phyloP scores from a whole-genome alignment of 2,113 vertebrate genomes.

The Ardeotis arabs region DNA sequence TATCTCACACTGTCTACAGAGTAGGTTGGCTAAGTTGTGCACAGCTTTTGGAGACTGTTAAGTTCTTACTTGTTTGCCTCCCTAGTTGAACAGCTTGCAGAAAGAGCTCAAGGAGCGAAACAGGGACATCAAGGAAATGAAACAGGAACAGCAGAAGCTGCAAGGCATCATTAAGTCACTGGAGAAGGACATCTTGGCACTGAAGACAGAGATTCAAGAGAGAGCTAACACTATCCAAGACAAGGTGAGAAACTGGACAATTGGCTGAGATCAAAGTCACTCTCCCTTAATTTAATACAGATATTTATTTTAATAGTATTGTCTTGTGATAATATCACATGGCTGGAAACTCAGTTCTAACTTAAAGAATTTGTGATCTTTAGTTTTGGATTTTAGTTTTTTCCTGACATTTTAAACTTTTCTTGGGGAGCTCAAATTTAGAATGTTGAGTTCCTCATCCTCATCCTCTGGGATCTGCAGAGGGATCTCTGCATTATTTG shows the following conservation, averaged over 20 bases:
- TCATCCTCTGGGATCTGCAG: neutral
- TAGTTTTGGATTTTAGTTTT: neutral
- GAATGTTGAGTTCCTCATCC: neutral
- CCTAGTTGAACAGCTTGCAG: constrained; percentile 85
- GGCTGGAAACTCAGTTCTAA: neutral
- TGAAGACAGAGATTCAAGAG: constrained; percentile 87
- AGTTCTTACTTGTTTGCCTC: neutral
- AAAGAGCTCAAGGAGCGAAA: constrained; percentile 82
- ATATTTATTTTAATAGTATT: neutral
- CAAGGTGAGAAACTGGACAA: constrained; percentile 77
- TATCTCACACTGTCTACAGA: neutral
- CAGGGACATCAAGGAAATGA: constrained; percentile 78
- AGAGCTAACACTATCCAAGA: constrained; percentile 84
- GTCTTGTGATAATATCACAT: neutral
- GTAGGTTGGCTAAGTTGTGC: neutral
- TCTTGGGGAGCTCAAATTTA: neutral
- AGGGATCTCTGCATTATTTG: neutral
- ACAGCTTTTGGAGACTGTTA: neutral
- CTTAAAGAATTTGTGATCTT: neutral
- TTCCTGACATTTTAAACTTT: neutral
- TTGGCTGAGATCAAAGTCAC: neutral
- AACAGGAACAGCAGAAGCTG: constrained; percentile 82
- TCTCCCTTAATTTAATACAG: neutral
- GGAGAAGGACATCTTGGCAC: constrained; percentile 83
- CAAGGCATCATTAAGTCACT: constrained; percentile 83